Evolutionary conservation across 2,888 invertebrate species (phyloP), one percentile per base, ranked within the genome.

Genomic region (Hypselothyrea guttata): DNA sequence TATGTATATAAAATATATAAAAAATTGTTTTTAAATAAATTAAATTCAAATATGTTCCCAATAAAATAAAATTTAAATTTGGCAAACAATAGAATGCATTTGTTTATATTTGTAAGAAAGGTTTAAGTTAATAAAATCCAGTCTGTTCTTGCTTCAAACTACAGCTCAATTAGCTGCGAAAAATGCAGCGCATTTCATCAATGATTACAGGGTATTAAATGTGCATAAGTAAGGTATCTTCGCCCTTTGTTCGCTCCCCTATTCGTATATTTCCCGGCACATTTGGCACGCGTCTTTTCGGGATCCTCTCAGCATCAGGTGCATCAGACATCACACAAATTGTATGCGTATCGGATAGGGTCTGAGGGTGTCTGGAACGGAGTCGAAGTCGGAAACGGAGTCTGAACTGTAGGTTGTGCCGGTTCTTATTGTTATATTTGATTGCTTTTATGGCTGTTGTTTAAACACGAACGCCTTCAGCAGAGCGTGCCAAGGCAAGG

Each of bases 271-370:
- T n/a, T 4, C 22, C 22, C n/a, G n/a, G 5, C 85, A 55, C 86
- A 79, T 85, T 84, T 81, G 84, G 79, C 79, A 81, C 86, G 86
- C 81, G 84, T 82, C 78, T 55, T 52, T 8, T 38, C 5, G 11
- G 51, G 51, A 41, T 51, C 53, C 57, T 69, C 57, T 67, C 22
- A 4, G 57, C 73, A 66, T 62, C 86, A 85, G 72, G 86, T 75
- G 84, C 81, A 70, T 11, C 40, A 16, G 9, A 41, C 28, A 41
- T n/a, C 28, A 42, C 31, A 31, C 16, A 16, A 15, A 16, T 16
- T 16, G 34, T 27, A 15, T 33, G 31, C 12, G 16, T 4, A 5
- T 30, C 37, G 18, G 5, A 7, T 1, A 12, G 18, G 11, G 15
- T n/a, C 11, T 9, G 4, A 12, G 35, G 41, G 12, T 40, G 31